phyloP scores from a whole-genome alignment of 2,113 vertebrate species.

The Gila orcuttii region DNA sequence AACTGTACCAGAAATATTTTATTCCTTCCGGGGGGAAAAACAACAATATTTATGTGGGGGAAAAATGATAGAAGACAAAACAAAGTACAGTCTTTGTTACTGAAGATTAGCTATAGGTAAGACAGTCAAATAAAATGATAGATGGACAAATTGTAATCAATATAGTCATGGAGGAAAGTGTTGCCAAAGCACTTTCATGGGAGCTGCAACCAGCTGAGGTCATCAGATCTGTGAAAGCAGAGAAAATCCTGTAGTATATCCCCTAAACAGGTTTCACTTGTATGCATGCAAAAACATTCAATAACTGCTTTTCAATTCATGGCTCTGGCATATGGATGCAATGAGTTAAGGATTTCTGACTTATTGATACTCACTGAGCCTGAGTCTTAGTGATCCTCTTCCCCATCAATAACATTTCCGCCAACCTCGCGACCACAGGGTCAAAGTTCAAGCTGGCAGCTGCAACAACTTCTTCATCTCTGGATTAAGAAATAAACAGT shows the following conservation, averaged over 20 bases:
- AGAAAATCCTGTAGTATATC: slow-evolving; percentile 14
- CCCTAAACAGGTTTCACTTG: not conserved
- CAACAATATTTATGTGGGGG: not conserved
- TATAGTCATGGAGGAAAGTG: not conserved
- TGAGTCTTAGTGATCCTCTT: slow-evolving; percentile 79
- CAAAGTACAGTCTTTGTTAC: not conserved
- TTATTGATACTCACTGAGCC: slow-evolving; percentile 78
- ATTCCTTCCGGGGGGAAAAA: not conserved
- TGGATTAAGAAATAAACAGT: slow-evolving; percentile 59
- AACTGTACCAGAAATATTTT: not conserved
- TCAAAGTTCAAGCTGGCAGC: slow-evolving; percentile 86
- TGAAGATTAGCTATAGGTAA: not conserved
- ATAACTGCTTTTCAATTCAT: not conserved
- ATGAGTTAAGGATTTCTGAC: not conserved
- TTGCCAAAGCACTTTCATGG: slow-evolving; percentile 33
- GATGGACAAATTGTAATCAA: not conserved
- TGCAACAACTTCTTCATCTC: slow-evolving; percentile 80
- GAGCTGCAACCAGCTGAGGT: slow-evolving; percentile 74
- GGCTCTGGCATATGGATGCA: not conserved
- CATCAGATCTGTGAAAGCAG: slow-evolving; percentile 70
- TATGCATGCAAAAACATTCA: not conserved
- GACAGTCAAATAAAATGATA: not conserved
- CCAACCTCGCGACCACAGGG: slow-evolving; percentile 79
- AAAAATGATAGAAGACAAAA: not conserved
- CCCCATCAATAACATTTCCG: slow-evolving; percentile 80